phyloP scores from a whole-genome alignment of 2,888 invertebrate species.

The Campoletis raptor region DNA sequence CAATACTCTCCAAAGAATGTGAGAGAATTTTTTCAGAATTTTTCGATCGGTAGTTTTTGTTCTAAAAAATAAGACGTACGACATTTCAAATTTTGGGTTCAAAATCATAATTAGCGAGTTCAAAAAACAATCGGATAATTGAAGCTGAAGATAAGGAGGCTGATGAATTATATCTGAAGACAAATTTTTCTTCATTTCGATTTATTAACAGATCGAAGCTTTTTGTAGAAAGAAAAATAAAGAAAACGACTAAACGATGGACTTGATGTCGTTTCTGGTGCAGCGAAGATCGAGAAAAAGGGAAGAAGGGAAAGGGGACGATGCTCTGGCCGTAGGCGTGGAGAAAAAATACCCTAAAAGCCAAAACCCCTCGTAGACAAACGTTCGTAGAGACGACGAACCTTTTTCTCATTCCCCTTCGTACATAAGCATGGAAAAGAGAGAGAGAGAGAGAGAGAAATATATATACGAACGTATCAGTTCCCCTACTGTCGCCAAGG shows the following conservation, averaged over 20 bases:
- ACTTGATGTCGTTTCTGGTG: constrained; percentile 13
- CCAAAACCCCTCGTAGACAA: constrained; percentile 49
- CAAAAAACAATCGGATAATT: too few relatives aligned
- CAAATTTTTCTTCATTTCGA: not conserved
- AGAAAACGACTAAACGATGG: not conserved
- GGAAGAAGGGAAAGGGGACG: not conserved
- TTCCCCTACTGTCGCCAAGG: constrained; percentile 62
- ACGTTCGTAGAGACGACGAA: constrained; percentile 24
- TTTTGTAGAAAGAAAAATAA: not conserved
- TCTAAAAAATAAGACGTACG: too few relatives aligned
- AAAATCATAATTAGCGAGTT: too few relatives aligned
- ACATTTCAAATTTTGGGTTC: too few relatives aligned
- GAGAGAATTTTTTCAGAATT: too few relatives aligned
- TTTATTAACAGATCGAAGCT: not conserved
- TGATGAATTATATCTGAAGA: not conserved
- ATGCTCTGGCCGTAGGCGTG: constrained; percentile 35
- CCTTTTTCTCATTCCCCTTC: constrained; percentile 50
- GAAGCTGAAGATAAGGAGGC: not conserved
- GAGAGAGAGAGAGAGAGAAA: constrained; percentile 23
- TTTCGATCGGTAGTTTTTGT: too few relatives aligned
- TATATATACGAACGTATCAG: constrained; percentile 40
- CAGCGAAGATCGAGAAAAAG: constrained; percentile 1
- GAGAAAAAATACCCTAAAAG: constrained; percentile 54
- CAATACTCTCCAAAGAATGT: too few relatives aligned
- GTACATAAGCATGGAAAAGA: constrained; percentile 47